Percentiles rank a stretch among this genome's conserved stretches.
Conservation (phyloP, 35 echinoderm and acorn worm genomes). For the Diadema setosum region DNA sequence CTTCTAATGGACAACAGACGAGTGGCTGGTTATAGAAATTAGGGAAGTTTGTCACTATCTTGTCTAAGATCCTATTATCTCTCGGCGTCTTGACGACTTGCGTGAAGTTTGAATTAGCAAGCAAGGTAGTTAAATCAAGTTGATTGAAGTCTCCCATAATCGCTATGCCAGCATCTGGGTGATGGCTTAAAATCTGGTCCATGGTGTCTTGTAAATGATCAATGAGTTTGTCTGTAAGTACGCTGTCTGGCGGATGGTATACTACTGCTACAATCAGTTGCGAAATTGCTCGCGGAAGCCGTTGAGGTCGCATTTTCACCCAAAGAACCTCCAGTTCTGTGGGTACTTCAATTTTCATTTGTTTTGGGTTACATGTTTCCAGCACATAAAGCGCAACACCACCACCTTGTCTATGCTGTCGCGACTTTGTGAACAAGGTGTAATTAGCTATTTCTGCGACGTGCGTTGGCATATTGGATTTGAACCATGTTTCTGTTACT, state of each 20-base stretch:
- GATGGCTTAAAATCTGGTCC: constrained; percentile 2
- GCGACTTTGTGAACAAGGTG: constrained; percentile 9
- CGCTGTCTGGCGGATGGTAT: constrained; percentile 18
- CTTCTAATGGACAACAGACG: constrained; percentile 10
- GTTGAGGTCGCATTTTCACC: constrained; percentile 20
- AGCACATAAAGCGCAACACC: constrained; percentile 33
- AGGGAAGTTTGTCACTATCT: constrained; percentile 54
- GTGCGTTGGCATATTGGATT: not conserved
- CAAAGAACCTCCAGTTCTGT: constrained; percentile 27
- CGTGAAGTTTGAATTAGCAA: not conserved
- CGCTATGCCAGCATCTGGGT: constrained; percentile 16
- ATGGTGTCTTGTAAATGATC: constrained; percentile 43
- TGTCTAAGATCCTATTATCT: constrained; percentile 11
- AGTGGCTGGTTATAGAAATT: not conserved
- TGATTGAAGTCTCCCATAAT: constrained; percentile 64
- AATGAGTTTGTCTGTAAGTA: not conserved
- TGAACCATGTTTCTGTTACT: constrained; percentile 4
- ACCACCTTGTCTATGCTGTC: not conserved
- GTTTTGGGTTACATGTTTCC: not conserved
- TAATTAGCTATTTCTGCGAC: not conserved
- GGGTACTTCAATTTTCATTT: not conserved
- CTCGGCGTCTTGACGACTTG: constrained; percentile 20
- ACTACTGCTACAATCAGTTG: constrained; percentile 2
- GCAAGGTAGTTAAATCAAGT: not conserved
- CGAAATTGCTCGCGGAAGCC: constrained; percentile 24